Percentiles rank a stretch among this genome's conserved stretches.
phyloP scores from a whole-genome alignment of 2,113 vertebrate genomes.

The Hiodon tergisus region DNA sequence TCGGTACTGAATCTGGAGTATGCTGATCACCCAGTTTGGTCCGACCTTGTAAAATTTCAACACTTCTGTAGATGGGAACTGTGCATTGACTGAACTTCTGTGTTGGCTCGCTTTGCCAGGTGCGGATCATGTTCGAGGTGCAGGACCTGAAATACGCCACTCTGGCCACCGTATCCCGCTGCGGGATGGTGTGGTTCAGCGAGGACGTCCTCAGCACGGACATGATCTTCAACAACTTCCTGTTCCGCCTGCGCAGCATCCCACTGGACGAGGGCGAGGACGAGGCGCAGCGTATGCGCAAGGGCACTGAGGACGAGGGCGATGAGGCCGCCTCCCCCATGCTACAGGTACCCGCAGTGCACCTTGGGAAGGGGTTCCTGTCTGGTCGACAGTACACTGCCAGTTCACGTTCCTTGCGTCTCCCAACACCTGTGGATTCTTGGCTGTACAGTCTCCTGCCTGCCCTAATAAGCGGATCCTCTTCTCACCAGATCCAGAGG shows the following conservation, averaged over 20 bases:
- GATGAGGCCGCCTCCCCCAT: constrained; percentile 91
- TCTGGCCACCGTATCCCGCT: constrained; percentile 92
- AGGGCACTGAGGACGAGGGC: constrained; percentile 82
- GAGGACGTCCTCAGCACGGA: constrained; percentile 97
- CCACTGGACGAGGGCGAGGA: constrained; percentile 95
- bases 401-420: neutral
- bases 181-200: constrained; percentile 99
- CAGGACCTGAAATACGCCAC: constrained; percentile 97
- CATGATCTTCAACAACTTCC: constrained; percentile 98
- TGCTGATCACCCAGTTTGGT: no score
- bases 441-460: neutral
- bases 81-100: no score
- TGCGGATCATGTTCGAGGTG: constrained; percentile 97
- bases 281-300: constrained; percentile 86
- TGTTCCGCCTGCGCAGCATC: constrained; percentile 88
- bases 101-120: constrained; percentile 54
- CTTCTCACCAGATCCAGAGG: constrained; percentile 78
- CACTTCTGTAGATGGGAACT: no score
- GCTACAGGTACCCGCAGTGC: constrained; percentile 74
- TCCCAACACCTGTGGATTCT: neutral
- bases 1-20: no score
- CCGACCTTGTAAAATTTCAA: no score
- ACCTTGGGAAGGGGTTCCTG: no score
- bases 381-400: no score
- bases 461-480: neutral